Evolutionary conservation across 2,888 invertebrate species (phyloP), one percentile per base, ranked within the genome.

Genomic region (Phasia obesa): DNA sequence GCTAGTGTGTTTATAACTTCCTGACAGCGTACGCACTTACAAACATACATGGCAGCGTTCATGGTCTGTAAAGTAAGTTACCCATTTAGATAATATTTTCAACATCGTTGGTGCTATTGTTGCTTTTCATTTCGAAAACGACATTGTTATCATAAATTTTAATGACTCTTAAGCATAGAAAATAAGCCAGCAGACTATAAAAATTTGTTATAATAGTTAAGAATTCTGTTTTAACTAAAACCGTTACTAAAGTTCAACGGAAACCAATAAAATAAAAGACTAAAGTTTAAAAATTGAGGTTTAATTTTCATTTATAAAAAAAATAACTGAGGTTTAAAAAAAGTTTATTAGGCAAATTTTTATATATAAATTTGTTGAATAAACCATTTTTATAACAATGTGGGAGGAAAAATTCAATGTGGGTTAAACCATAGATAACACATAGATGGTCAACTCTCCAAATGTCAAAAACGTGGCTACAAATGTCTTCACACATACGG

Each of bases 141-240:
- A 71, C 79, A 75, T 25, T 71, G 65, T 83, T 70, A 71, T 53
- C 64, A 71, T 65, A 79, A 65, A 51, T 59, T 74, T 79, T 79
- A 81, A 79, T 79, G 75, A 44, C 82, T 38, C 42, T 51, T 69
- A 69, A 74, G 27, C 53, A 51, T 60, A 55, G 27, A 53, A 65
- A 67, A 51, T 69, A 53, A 60, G 5, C 60, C 69, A 69, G 31
- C 27, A 62, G 42, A 53, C 44, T 44, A 77, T 77, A 35, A 62
- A 69, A 53, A 62, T 67, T 69, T 69, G 31, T 60, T 44, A 19
- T 19, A 49, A 49, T 27, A 25, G 25, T 25, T 38, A 15, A 23
- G 38, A 25, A 13, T 38, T 49, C 9, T 38, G 51, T 23, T 49
- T 4, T 49, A 25, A 35, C 19, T 42, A 42, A 21, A 42, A 5